Evolutionary conservation across 2,888 invertebrate species (phyloP).

Genomic region (Netelia melanura): DNA sequence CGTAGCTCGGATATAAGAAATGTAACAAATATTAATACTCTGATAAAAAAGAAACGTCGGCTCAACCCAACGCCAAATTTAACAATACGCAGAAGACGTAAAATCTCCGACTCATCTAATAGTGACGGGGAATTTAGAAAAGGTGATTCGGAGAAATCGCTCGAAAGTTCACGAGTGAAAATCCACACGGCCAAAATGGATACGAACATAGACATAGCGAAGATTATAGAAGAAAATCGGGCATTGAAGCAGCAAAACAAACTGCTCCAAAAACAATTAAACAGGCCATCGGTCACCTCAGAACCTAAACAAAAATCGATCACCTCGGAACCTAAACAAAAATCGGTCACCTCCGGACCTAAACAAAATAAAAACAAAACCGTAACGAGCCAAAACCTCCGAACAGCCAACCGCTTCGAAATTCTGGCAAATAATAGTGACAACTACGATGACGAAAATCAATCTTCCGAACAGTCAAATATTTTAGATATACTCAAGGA

Average conservation of each 20-base stretch:
- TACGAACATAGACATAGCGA: no score
- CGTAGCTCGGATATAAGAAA: no score
- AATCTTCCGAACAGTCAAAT: no score
- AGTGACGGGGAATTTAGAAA: background rate
- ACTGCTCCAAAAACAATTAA: background rate
- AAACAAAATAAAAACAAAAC: background rate
- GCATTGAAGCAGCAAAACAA: background rate
- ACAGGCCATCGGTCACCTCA: background rate
- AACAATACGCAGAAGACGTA: background rate
- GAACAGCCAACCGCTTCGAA: background rate
- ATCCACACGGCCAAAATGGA: background rate
- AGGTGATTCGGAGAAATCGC: background rate
- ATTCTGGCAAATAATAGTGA: background rate
- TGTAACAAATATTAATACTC: no score
- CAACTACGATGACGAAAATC: no score
- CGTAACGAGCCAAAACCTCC: background rate
- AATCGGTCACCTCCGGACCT: background rate
- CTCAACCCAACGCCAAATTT: background rate
- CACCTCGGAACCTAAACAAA: background rate
- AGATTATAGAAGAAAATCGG: no score
- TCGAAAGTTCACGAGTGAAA: background rate
- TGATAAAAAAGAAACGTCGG: background rate
- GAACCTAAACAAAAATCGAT: background rate
- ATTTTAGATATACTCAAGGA: no score
- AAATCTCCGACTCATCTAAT: background rate